A percentile compares a stretch with the other conserved stretches of the same genome.
Evolutionary conservation across 2,113 vertebrate species (phyloP).

Genomic region (Daboia siamensis): DNA sequence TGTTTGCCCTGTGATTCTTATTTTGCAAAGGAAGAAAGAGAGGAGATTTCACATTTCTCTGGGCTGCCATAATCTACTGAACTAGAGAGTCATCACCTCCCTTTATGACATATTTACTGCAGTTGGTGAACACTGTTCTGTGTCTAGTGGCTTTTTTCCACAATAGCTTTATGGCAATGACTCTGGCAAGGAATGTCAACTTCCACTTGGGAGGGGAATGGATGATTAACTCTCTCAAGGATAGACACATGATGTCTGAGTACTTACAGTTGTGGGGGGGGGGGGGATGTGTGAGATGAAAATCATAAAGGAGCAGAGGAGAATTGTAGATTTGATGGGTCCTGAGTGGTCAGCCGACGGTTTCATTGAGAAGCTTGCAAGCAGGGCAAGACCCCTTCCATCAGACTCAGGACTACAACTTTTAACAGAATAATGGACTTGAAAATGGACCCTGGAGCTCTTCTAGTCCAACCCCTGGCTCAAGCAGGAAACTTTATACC

Average conservation of each 20-base stretch:
- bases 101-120: slow-evolving; percentile 58
- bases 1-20: slow-evolving; percentile 45
- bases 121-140: slow-evolving; percentile 39
- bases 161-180: slow-evolving; percentile 26
- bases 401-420: not conserved
- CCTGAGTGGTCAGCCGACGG: not conserved
- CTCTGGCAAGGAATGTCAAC: slow-evolving; percentile 3
- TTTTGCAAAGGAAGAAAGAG: slow-evolving; percentile 20
- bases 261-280: slow-evolving; percentile 40
- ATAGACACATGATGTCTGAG: slow-evolving; percentile 36
- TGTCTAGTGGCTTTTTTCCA: slow-evolving; percentile 41
- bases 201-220: not conserved
- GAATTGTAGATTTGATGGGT: slow-evolving; percentile 37
- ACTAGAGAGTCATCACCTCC: slow-evolving; percentile 48
- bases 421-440: not conserved
- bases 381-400: not conserved
- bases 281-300: not conserved
- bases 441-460: not conserved
- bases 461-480: not conserved
- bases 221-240: slow-evolving; percentile 32
- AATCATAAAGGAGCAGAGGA: slow-evolving; percentile 1
- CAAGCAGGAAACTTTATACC: not conserved
- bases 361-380: not conserved
- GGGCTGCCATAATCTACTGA: not conserved
- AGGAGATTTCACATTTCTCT: slow-evolving; percentile 35